phyloP scores from a whole-genome alignment of 2,113 vertebrate genomes.

The Ornithorhynchus anatinus region DNA sequence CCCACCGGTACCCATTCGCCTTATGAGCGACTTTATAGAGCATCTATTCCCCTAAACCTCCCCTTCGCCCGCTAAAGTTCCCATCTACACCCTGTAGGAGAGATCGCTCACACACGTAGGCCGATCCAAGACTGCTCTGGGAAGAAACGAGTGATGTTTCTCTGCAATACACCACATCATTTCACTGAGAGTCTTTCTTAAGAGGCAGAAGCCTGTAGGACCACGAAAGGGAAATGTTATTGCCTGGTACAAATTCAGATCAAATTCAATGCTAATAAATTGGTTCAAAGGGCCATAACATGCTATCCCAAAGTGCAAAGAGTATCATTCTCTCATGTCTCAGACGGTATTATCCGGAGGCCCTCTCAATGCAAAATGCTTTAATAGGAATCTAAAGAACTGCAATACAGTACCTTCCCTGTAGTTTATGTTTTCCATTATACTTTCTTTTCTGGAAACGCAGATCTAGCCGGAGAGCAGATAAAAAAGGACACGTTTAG shows the following conservation, averaged over 20 bases:
- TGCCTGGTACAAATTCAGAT: neutral
- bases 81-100: too few species aligned
- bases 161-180: too few species aligned
- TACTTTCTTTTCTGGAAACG: conserved; percentile 30
- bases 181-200: too few species aligned
- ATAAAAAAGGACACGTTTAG: conserved; percentile 41
- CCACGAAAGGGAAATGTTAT: neutral
- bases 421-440: conserved; percentile 9
- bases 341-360: conserved; percentile 10
- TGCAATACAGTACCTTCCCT: neutral
- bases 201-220: too few species aligned
- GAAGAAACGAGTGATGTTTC: too few species aligned
- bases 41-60: too few species aligned
- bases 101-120: too few species aligned
- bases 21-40: too few species aligned
- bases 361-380: conserved; percentile 18
- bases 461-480: conserved; percentile 52
- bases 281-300: neutral
- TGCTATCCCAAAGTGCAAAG: conserved; percentile 2
- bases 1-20: too few species aligned
- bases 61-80: too few species aligned
- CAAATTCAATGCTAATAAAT: neutral
- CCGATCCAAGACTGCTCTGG: too few species aligned
- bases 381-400: conserved; percentile 1
- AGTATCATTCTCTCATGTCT: neutral